A percentile compares a stretch with the other conserved stretches of the same genome.
phyloP scores from a whole-genome alignment of 2,113 vertebrate genomes.

The Pedetes capensis region DNA sequence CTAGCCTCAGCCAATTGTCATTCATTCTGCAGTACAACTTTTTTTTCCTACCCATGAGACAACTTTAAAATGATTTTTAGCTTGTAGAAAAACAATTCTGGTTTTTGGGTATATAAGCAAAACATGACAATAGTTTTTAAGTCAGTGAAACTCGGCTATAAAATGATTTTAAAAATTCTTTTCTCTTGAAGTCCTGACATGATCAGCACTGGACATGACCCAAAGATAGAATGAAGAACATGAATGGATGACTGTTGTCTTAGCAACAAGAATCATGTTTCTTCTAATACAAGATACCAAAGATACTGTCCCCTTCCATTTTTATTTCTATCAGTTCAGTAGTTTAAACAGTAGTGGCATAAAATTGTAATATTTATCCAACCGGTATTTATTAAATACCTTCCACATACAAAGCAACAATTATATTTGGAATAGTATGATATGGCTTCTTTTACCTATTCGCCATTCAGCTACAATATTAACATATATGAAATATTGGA shows the following conservation, averaged over 20 bases:
- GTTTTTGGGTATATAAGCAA: not conserved
- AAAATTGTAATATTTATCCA: conserved; percentile 38
- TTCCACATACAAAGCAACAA: not conserved
- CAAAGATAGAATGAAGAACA: conserved; percentile 71
- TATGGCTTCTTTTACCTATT: not conserved
- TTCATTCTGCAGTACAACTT: not conserved
- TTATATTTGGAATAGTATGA: not conserved
- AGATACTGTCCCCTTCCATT: conserved; percentile 59
- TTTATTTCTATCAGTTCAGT: conserved; percentile 44
- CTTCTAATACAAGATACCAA: conserved; percentile 54
- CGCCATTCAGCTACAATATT: not conserved
- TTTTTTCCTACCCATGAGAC: not conserved
- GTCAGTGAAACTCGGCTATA: conserved; percentile 33
- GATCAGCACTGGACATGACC: conserved; percentile 54
- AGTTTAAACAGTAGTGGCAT: conserved; percentile 44
- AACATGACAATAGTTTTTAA: conserved; percentile 11
- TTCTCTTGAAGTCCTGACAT: conserved; percentile 69
- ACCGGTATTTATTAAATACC: conserved; percentile 22
- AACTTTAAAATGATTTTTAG: conserved; percentile 24
- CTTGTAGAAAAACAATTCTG: not conserved
- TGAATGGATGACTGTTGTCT: conserved; percentile 71
- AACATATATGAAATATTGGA: not conserved
- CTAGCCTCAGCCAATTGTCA: not conserved
- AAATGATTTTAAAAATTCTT: conserved; percentile 50
- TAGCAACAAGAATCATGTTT: conserved; percentile 70